Evolutionary conservation across 2,797 vertebrate species (phyloP).

Genomic region (Epinephelus awoara): DNA sequence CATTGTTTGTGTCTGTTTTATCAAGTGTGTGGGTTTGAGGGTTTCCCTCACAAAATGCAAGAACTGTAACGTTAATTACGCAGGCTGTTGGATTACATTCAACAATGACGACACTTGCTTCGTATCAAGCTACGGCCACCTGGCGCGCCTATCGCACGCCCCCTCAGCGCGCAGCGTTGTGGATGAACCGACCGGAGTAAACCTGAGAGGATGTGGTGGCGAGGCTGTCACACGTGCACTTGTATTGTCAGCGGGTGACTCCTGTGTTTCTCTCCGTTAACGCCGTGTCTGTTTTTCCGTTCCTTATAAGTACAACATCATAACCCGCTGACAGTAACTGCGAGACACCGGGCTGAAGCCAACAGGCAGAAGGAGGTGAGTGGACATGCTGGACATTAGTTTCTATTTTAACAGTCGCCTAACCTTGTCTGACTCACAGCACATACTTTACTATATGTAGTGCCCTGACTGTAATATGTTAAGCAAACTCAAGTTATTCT

Average conservation of each 20-base stretch:
- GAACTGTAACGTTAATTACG: neutral
- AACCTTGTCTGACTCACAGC: too few species aligned
- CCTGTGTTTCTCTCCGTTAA: neutral
- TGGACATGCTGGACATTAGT: too few species aligned
- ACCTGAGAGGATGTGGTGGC: neutral
- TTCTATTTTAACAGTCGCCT: too few species aligned
- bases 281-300: neutral
- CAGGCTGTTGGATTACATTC: neutral
- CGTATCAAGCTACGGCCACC: neutral
- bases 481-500: too few species aligned
- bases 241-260: neutral
- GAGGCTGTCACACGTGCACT: too few species aligned
- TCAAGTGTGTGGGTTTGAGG: too few species aligned
- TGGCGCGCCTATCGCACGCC: neutral
- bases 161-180: neutral
- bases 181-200: rapidly evolving
- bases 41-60: too few species aligned
- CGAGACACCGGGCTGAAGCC: neutral
- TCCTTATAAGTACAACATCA: neutral
- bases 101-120: conserved; percentile 4
- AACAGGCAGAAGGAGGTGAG: conserved; percentile 12
- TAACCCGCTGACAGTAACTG: neutral
- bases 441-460: too few species aligned
- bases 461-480: too few species aligned
- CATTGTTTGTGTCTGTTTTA: too few species aligned